Evolutionary conservation across 2,113 vertebrate species (phyloP), one percentile per base, ranked within the genome.

Genomic region (Etia nguti): DNA sequence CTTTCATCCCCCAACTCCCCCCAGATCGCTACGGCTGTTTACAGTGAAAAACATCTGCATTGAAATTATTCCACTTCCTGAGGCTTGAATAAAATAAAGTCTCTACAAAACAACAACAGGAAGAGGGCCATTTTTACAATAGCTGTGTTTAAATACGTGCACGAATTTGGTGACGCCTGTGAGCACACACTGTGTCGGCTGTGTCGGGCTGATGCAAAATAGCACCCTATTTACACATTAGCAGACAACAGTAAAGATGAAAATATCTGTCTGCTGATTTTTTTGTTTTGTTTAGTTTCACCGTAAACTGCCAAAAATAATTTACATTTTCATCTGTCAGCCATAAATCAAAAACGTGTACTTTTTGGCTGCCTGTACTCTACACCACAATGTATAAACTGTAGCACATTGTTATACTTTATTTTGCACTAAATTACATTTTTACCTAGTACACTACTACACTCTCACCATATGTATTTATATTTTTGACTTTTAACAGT

Each of bases 31-130:
- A 84, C 77, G 90, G 92, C 94, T 96, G 95, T 96, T 96, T 95
- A 96, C 95, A 94, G 95, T 96, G 94, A 96, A 95, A 96, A 96
- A 96, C 95, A 97, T 97, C 96, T 97, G 96, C 95, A 96, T 95
- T 96, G 95, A 95, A 96, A 96, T 95, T 95, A 97, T 96, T 96
- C 95, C 88, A 94, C 95, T 96, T 97, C 96, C 96, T 90, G 94
- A 84, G 95, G 96, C 95, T 92, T 96, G 95, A 96, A 96, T 95
- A 95, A 95, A 96, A 95, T 95, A 95, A 94, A 91, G 94, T 93
- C 93, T 92, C 90, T 91, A 85, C 93, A 95, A 95, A 96, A 96
- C 95, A 97, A 96, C 95, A 96, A 96, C 96, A 97, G 96, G 96
- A 97, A 97, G 95, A 94, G 92, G 92, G 91, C 92, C 94, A 95